A percentile compares a stretch with the other conserved stretches of the same genome.
Evolutionary conservation across 2,797 vertebrate species (phyloP).

Genomic region (Sandelia bainsii): DNA sequence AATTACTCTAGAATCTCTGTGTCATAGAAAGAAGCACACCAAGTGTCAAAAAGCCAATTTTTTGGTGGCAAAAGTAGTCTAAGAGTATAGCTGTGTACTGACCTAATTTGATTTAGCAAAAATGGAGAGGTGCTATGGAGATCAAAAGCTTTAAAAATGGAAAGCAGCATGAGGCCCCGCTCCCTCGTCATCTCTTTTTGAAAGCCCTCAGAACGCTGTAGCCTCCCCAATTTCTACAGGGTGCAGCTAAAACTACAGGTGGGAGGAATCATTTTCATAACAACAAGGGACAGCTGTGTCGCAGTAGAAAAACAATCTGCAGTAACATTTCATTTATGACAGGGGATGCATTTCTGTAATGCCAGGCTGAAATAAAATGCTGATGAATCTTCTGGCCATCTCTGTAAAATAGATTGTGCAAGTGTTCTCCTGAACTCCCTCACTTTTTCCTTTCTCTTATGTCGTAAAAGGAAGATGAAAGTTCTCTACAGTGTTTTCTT

Average conservation of each 20-base stretch:
- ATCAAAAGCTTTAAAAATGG: conserved; percentile 72
- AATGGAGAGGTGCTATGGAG: conserved; percentile 59
- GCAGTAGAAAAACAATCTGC: conserved; percentile 22
- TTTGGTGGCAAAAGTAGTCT: conserved; percentile 42
- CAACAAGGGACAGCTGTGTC: conserved; percentile 50
- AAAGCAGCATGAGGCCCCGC: conserved; percentile 55
- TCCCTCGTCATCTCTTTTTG: conserved; percentile 50
- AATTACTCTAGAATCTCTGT: conserved; percentile 68
- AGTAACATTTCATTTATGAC: conserved; percentile 21
- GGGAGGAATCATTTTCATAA: conserved; percentile 45
- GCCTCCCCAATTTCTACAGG: conserved; percentile 38
- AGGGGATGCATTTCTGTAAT: conserved; percentile 19
- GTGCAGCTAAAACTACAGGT: conserved; percentile 50
- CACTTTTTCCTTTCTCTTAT: background rate
- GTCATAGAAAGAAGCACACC: conserved; percentile 41
- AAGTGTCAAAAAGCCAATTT: conserved; percentile 56
- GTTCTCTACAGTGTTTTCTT: conserved; percentile 1
- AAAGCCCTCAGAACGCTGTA: conserved; percentile 44
- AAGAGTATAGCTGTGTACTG: conserved; percentile 64
- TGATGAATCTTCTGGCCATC: conserved; percentile 9
- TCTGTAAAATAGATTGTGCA: conserved; percentile 7
- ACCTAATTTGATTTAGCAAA: conserved; percentile 74
- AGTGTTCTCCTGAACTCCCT: conserved; percentile 4
- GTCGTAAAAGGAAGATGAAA: conserved; percentile 30
- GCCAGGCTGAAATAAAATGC: conserved; percentile 30